phyloP scores from a whole-genome alignment of 2,888 invertebrate genomes.

The Caenorhabditis plicata region DNA sequence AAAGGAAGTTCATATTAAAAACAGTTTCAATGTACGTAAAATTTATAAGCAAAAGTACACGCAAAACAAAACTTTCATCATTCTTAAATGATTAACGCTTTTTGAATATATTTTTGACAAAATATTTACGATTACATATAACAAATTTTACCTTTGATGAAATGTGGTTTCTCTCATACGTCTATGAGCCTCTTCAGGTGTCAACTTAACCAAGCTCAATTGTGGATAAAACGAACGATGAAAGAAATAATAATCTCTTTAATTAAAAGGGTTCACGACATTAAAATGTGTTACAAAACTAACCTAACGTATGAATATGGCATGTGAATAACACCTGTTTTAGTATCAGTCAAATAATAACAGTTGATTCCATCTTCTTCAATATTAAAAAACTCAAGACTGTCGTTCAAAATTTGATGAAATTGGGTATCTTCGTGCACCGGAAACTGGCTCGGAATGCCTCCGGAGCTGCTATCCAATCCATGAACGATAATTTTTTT shows the following conservation, averaged over 20 bases:
- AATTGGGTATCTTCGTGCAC: conserved; percentile 75
- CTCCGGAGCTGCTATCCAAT: conserved; percentile 78
- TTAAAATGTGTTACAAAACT: too few relatives aligned
- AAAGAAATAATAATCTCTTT: conserved; percentile 92
- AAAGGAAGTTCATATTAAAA: too few relatives aligned
- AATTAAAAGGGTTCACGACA: too few relatives aligned
- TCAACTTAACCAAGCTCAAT: conserved; percentile 87
- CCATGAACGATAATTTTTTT: conserved; percentile 77
- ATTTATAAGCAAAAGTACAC: too few relatives aligned
- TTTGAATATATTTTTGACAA: too few relatives aligned
- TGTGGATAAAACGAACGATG: conserved; percentile 97
- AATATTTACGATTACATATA: too few relatives aligned
- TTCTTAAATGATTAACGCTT: too few relatives aligned
- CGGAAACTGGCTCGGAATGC: conserved; percentile 96
- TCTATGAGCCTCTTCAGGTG: conserved; percentile 84
- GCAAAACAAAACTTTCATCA: too few relatives aligned
- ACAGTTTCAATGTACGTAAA: too few relatives aligned
- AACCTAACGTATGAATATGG: conserved; percentile 88
- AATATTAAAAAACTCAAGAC: conserved; percentile 81
- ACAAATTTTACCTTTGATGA: too few relatives aligned
- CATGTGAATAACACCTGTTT: conserved; percentile 96
- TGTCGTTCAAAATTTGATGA: conserved; percentile 51
- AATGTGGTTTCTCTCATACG: conserved; percentile 72
- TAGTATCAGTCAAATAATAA: conserved; percentile 94
- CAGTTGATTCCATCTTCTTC: conserved; percentile 84